Base-by-base conservation (phyloP, 2,113 vertebrate genomes). In the Phoxinus phoxinus region DNA sequence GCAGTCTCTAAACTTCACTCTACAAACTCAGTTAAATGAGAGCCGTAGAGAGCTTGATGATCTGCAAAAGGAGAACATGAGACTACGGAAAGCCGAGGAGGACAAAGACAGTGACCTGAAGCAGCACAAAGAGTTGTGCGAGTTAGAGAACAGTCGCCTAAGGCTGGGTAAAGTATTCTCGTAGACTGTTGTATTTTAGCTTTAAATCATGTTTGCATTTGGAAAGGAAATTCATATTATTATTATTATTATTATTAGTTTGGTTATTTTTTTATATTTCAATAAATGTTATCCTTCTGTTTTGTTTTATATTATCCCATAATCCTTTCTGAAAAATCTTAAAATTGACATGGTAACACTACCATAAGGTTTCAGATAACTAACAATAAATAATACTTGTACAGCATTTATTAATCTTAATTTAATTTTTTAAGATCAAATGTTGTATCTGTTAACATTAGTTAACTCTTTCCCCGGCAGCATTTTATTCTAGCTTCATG, bases 21-120 rank as follows among this genome's bases (percentile, higher is more conserved):
- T 99, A 48, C 96, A 97, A 84, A 93, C 91, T 86, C 95, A 97
- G 56, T 90, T 99, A 83, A 83, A 89, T 0, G 91, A 94, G 6
- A 94, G 94, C 0, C 89, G 95, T 58, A 93, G 91, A 89, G 92
- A 91, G 8, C 93, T 96, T 73, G 94, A 94, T 84, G 93, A 93
- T 6, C 91, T 97, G 58, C 96, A 95, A 86, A 92, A 88, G 27
- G 95, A 96, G 91, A 94, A 97, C 44, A 86, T 95, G 82, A 96
- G 95, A 8, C 92, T 97, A 4, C 96, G 81, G 69, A 63, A 85
- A 89, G 84, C 88, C 82, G 91, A 96, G 63, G 93, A 95, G 89
- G 92, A 95, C 61, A 94, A 95, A 86, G 95, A 93, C 81, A 91
- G 91, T 72, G 93, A 92, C 82, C 87, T 97, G 73, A 93, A 93